Conservation (phyloP, 2,113 vertebrate genomes). For the Dasyurus viverrinus region DNA sequence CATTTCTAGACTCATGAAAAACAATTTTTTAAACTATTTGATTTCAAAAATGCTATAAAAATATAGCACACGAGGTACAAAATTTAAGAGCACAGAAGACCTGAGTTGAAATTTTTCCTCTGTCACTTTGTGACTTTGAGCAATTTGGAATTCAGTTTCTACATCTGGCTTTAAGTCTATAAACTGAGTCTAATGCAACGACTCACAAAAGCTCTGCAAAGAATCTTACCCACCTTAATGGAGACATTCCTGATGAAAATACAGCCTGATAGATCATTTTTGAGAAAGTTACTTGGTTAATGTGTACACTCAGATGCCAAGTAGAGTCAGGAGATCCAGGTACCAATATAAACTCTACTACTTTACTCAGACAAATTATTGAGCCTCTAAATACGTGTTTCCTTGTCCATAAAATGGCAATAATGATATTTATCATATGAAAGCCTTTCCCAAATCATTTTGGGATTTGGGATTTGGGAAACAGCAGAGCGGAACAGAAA, state of each 20-base stretch:
- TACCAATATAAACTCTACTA: neutral
- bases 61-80: neutral
- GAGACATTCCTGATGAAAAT: neutral
- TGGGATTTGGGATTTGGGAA: neutral
- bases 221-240: neutral
- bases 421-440: neutral
- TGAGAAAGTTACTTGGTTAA: neutral
- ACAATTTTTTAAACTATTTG: neutral
- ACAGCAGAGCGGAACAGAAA: neutral
- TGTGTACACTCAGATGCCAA: neutral
- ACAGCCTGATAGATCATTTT: neutral
- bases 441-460: neutral
- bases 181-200: neutral
- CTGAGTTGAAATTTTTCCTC: neutral
- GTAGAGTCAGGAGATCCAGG: neutral
- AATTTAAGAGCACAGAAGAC: neutral
- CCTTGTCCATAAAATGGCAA: neutral
- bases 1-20: neutral
- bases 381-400: neutral
- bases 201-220: conserved; percentile 1
- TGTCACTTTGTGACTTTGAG: neutral
- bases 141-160: neutral
- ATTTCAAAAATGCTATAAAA: conserved; percentile 15
- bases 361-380: neutral
- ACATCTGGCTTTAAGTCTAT: neutral